These are phyloP conservation scores for Diploscapter pachys DNA, from an alignment of 1,140 invertebrate species.

Conservation along the genomic window DNA sequence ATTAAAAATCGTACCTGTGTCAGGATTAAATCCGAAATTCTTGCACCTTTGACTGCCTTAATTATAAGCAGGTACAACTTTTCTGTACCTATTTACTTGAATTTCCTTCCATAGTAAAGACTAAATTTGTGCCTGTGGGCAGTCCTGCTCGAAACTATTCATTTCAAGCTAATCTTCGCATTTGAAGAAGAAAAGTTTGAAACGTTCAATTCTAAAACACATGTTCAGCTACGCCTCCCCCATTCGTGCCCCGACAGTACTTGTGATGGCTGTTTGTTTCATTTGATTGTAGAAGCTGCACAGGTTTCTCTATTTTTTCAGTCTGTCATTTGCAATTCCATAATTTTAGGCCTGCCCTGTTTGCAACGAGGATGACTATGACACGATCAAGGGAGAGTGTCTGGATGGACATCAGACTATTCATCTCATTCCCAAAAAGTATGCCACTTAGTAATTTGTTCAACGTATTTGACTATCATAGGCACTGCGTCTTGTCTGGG, in stretches of 20 bases:
- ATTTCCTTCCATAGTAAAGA: conserved; percentile 18
- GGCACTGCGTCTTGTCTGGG: conserved; percentile 52
- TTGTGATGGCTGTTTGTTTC: conserved; percentile 68
- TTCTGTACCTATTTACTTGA: no score
- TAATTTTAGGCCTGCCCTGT: conserved; percentile 63
- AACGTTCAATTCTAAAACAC: no score
- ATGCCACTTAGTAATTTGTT: conserved; percentile 40
- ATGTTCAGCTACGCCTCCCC: conserved; percentile 56
- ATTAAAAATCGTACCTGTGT: no score
- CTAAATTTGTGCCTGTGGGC: not conserved
- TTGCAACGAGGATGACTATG: conserved; percentile 61
- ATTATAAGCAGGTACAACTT: no score
- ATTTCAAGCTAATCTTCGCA: no score
- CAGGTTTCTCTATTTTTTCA: conserved; percentile 14
- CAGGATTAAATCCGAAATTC: no score
- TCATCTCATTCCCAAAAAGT: conserved; percentile 63
- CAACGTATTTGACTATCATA: conserved; percentile 23
- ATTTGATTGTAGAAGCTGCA: conserved; percentile 62
- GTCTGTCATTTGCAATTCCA: no score
- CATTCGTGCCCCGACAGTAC: conserved; percentile 67
- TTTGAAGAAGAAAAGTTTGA: no score
- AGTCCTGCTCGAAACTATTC: no score
- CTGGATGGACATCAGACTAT: conserved; percentile 63
- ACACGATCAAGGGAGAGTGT: conserved; percentile 65
- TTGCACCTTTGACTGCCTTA: no score